Percentiles rank a stretch among this genome's conserved stretches.
These are phyloP conservation scores for Parasteatoda lunata DNA, from an alignment of 2,888 invertebrate species.

Conservation along the genomic window DNA sequence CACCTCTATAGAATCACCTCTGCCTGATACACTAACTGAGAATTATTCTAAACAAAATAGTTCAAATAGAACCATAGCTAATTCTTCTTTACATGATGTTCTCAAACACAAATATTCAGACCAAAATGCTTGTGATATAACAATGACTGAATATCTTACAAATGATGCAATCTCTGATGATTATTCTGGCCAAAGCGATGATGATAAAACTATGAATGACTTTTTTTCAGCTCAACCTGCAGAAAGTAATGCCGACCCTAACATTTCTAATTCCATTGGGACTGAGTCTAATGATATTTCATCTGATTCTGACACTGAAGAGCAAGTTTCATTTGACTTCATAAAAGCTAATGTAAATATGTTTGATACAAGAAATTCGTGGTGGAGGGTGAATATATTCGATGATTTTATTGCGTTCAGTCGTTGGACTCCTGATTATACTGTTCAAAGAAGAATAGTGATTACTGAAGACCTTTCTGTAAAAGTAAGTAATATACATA, in stretches of 20 bases:
- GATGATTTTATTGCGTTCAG: background rate
- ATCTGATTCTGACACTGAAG: background rate
- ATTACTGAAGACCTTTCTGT: background rate
- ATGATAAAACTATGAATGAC: background rate
- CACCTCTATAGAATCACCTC: too few species aligned
- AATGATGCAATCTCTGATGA: too few species aligned
- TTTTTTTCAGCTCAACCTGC: background rate
- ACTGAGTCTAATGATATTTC: too few species aligned
- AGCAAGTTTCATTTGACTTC: background rate
- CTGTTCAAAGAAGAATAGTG: background rate
- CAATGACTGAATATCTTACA: too few species aligned
- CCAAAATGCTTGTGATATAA: too few species aligned
- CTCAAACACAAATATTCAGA: background rate
- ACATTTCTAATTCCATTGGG: too few species aligned
- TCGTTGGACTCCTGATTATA: background rate
- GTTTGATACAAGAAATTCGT: background rate
- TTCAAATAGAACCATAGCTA: background rate
- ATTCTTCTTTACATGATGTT: background rate
- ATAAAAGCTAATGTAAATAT: background rate
- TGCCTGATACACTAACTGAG: too few species aligned
- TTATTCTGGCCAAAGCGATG: too few species aligned
- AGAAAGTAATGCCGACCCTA: background rate
- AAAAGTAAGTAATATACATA: background rate
- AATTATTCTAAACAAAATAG: background rate
- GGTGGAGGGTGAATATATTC: background rate